Conservation (phyloP, 2,888 invertebrate genomes). For the Apantesis nais region DNA sequence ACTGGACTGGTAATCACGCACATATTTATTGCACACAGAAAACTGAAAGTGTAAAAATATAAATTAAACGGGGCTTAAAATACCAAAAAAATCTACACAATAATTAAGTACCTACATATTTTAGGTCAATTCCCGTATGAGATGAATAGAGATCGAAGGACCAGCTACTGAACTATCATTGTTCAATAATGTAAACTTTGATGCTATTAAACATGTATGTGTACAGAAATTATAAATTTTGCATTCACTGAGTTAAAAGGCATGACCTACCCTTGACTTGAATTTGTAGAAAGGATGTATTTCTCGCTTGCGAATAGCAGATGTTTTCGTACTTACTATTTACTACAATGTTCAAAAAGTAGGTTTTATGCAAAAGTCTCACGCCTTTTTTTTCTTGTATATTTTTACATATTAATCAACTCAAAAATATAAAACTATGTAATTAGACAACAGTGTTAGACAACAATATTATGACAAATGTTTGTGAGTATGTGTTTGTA, state of each 20-base stretch:
- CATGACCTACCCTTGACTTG: conserved; percentile 46
- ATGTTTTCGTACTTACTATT: not conserved
- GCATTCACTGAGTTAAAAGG: conserved; percentile 44
- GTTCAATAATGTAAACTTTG: not conserved
- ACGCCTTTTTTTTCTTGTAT: not conserved
- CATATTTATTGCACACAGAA: not conserved
- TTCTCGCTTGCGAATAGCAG: conserved; percentile 26
- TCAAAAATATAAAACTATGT: not conserved
- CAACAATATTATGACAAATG: not conserved
- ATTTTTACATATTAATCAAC: not conserved
- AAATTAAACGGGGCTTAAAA: not conserved
- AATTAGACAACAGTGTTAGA: not conserved
- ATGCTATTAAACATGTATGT: conserved; percentile 9
- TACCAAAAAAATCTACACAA: not conserved
- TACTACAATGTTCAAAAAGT: not conserved
- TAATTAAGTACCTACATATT: not conserved
- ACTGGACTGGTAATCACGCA: not conserved
- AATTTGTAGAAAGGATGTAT: conserved; percentile 40
- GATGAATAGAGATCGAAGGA: not conserved
- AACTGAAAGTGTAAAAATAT: not conserved
- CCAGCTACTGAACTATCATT: not conserved
- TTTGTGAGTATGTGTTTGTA: too few relatives aligned
- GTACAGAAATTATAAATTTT: conserved; percentile 29
- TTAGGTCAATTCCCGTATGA: too few relatives aligned
- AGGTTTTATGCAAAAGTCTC: not conserved